These are phyloP conservation scores for Temnothorax longispinosus DNA, from an alignment of 1,140 invertebrate species.

Conservation along the genomic window DNA sequence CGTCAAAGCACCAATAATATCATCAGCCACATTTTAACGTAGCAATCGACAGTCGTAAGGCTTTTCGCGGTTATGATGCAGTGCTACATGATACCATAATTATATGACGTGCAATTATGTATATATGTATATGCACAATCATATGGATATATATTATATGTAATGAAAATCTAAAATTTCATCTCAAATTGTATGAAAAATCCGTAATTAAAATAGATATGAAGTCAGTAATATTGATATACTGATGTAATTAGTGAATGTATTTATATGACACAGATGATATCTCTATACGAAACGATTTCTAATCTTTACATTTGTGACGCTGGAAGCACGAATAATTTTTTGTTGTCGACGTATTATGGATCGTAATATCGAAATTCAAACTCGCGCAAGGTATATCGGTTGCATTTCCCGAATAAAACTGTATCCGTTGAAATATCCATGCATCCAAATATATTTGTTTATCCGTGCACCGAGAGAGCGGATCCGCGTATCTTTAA, in stretches of 20 bases:
- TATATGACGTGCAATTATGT: background rate
- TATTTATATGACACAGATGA: background rate
- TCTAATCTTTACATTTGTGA: background rate
- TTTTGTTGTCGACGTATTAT: background rate
- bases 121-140: background rate
- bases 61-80: background rate
- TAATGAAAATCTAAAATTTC: background rate
- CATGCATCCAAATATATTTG: background rate
- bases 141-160: background rate
- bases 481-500: background rate
- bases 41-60: background rate
- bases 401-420: background rate
- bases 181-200: background rate
- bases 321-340: background rate
- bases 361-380: background rate
- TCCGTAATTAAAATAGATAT: background rate
- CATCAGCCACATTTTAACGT: constrained; percentile 2
- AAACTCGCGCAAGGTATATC: background rate
- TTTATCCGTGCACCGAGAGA: background rate
- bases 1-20: constrained; percentile 29
- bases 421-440: background rate
- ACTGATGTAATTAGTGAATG: background rate
- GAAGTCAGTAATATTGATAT: background rate
- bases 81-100: background rate
- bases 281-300: background rate